Evolutionary conservation across 2,113 vertebrate genomes (phyloP), one percentile per base, ranked within the genome.

Genomic region (Proteles cristata): DNA sequence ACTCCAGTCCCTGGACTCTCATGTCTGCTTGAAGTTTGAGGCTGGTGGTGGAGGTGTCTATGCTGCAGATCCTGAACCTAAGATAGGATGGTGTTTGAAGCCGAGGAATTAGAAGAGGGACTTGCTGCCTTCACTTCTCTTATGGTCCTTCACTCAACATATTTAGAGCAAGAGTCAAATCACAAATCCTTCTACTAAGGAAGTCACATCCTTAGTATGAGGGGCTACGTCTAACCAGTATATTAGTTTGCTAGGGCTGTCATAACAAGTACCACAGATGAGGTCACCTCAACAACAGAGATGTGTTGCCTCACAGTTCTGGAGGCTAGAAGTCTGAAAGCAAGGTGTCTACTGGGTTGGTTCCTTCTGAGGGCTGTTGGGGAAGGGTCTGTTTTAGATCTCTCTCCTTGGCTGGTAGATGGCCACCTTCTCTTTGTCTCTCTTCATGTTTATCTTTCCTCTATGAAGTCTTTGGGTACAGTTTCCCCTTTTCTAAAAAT

Each of bases 211-310:
- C 80, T 35, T 11, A 58, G 35, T 55, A n/a, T 55, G n/a, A 65
- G 19, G 33, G 12, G 31, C 2, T 61, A 11, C 0, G 0, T 53
- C 7, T 10, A 53, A 9, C 5, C 8, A 61, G 58, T 9, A 61
- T 61, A 61, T 61, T 23, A 19, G 66, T 92, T 33, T 48, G 25
- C 74, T 35, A 50, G 61, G 45, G 17, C 1, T 21, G 61, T 35
- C 61, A 31, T 91, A 31, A 43, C 48, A 91, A 91, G 66, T 39
- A 19, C 43, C 68, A 74, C 7, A 63, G 39, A 35, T 48, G 65
- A 63, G 39, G 28, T 65, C 50, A 61, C 21, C 58, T 61, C 23
- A 21, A 61, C 58, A 61, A 61, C 58, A 61, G 58, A 25, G 21
- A 23, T 61, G 58, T 61, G 19, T 61, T 61, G 58, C 21, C 21